Evolutionary conservation across 1,140 invertebrate species (phyloP), one percentile per base, ranked within the genome.

Genomic region (Bombus superbus): DNA sequence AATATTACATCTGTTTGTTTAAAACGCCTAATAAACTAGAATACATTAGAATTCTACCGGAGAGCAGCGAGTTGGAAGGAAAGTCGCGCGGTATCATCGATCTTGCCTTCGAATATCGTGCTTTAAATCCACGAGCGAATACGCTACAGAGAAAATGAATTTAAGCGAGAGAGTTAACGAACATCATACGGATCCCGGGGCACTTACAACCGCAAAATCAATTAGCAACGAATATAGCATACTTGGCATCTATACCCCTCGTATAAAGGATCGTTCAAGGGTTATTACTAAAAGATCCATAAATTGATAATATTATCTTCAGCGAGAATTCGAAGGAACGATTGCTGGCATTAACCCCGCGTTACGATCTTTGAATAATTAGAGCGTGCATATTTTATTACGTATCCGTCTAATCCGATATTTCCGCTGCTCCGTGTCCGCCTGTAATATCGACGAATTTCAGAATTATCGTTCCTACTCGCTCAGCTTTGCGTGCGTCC

Each of bases 241-340:
- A 71, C 66, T 71, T n/a, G 78, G 32, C 44, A 81, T 53, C 35
- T 9, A 35, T 5, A 59, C 44, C 47, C 47, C 57, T 71, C 35
- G 28, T 68, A 71, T 57, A 81, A 81, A 81, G 78, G 44, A 25
- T 28, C 32, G 44, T 57, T 81, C 66, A 40, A 81, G 78, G 64
- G 47, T 69, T 68, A 80, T 80, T 71, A 47, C 42, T 15, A 15
- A 44, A 57, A 35, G 59, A 71, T 71, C 64, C 64, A 57, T 81
- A 81, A 71, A 81, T 81, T 81, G 38, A 32, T 81, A 81, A 71
- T 71, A 81, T 71, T 71, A 71, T 69, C 78, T n/a, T 40, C 53
- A 28, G 4, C 11, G 22, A 40, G 40, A 22, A 47, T 69, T n/a
- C 28, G 47, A 71, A 53, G n/a, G 8, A 64, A 68, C 3, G 35